Conservation (phyloP, 1,140 invertebrate species). For the Drosophila ficusphila region DNA sequence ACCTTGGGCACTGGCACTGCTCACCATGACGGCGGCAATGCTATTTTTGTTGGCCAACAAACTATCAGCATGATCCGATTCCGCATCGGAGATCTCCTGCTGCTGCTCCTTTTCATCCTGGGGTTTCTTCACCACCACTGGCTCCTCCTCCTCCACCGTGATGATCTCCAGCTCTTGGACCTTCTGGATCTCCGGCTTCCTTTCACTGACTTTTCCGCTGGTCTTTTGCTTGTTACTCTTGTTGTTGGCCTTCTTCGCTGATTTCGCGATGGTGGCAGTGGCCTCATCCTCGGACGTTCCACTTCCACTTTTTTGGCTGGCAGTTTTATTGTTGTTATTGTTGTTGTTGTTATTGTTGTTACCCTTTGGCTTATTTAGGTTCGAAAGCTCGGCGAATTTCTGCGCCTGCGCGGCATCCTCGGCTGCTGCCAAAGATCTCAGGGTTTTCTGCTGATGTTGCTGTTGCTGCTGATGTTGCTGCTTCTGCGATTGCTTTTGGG, state of each 20-base stretch:
- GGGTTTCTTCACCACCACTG: neutral
- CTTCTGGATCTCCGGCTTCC: slow-evolving; percentile 6
- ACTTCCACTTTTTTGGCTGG: slow-evolving; percentile 45
- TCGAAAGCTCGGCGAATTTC: slow-evolving; percentile 60
- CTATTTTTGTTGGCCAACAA: slow-evolving; percentile 50
- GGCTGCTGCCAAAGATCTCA: slow-evolving; percentile 83
- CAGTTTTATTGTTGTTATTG: slow-evolving; percentile 32
- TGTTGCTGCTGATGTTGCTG: slow-evolving; percentile 79
- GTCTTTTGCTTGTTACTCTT: slow-evolving; percentile 37
- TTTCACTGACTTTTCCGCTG: slow-evolving; percentile 9
- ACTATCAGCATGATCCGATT: slow-evolving; percentile 53
- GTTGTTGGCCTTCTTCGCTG: slow-evolving; percentile 27
- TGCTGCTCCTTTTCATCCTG: no score
- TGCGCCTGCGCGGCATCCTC: slow-evolving; percentile 56
- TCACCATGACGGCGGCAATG: slow-evolving; percentile 61
- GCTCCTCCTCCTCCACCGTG: neutral
- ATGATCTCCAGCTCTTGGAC: slow-evolving; percentile 21
- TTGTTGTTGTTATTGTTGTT: slow-evolving; percentile 5
- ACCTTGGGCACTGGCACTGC: slow-evolving; percentile 65
- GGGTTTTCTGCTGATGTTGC: slow-evolving; percentile 48
- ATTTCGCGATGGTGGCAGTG: slow-evolving; percentile 18
- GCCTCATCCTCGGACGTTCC: slow-evolving; percentile 50
- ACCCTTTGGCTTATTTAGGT: slow-evolving; percentile 63
- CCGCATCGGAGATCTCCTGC: slow-evolving; percentile 14
- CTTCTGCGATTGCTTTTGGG: slow-evolving; percentile 82